These are phyloP conservation scores for Cephus pulcher DNA, from an alignment of 2,888 invertebrate genomes.

Conservation along the genomic window DNA sequence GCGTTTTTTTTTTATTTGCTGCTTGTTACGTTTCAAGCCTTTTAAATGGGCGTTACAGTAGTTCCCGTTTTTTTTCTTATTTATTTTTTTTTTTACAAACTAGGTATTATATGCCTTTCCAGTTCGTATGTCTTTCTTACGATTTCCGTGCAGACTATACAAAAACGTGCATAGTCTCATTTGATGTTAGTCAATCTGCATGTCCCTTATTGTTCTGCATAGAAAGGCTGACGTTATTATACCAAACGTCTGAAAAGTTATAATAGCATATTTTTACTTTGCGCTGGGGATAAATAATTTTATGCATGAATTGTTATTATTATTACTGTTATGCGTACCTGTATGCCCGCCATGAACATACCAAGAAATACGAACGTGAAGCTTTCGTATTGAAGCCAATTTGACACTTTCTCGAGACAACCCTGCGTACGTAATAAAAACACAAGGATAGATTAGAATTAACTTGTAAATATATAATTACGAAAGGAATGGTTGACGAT, in stretches of 20 bases:
- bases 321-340: slow-evolving; percentile 40
- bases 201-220: slow-evolving; percentile 50
- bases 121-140: neutral
- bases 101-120: neutral
- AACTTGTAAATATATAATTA: neutral
- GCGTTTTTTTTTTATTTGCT: neutral
- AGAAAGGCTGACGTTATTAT: slow-evolving; percentile 56
- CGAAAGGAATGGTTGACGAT: neutral
- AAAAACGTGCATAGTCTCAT: neutral
- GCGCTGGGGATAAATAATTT: neutral
- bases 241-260: slow-evolving; percentile 46
- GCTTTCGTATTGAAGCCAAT: slow-evolving; percentile 66
- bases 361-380: slow-evolving; percentile 65
- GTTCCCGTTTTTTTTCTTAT: neutral
- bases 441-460: neutral
- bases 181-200: slow-evolving; percentile 33
- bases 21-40: neutral
- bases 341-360: slow-evolving; percentile 58
- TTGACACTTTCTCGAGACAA: slow-evolving; percentile 64
- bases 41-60: neutral
- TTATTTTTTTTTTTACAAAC: neutral
- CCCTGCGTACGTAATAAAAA: slow-evolving; percentile 55
- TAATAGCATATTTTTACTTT: neutral
- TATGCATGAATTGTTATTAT: neutral
- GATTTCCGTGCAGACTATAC: neutral